These are phyloP conservation scores for Bradysia coprophila DNA, from an alignment of 1,140 invertebrate species.

Conservation along the genomic window DNA sequence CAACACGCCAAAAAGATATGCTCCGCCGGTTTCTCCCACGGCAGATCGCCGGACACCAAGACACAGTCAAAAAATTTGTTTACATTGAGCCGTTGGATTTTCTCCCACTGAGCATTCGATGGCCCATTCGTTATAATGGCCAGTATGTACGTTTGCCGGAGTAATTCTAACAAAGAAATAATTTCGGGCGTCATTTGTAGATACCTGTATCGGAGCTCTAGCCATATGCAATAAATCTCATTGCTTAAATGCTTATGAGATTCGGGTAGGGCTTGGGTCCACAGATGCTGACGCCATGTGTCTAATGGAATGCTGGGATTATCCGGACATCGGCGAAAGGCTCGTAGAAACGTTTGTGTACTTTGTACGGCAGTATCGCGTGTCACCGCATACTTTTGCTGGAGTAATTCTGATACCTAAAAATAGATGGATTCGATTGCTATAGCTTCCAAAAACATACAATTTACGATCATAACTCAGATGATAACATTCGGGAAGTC, in stretches of 20 bases:
- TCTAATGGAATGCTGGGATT: conserved; percentile 47
- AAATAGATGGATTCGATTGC: conserved; percentile 13
- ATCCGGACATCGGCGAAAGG: conserved; percentile 60
- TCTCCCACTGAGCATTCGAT: conserved; percentile 71
- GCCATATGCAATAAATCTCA: conserved; percentile 53
- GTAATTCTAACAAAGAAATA: conserved; percentile 37
- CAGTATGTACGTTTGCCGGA: conserved; percentile 40
- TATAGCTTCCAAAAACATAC: conserved; percentile 1
- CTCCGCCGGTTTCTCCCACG: conserved; percentile 64
- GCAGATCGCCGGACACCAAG: conserved; percentile 60
- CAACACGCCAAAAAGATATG: conserved; percentile 62
- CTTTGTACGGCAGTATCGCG: conserved; percentile 36
- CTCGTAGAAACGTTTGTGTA: conserved; percentile 44
- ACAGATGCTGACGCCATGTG: conserved; percentile 52
- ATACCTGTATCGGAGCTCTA: conserved; percentile 52
- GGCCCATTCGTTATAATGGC: conserved; percentile 70
- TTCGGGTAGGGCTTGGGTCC: conserved; percentile 54
- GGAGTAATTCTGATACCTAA: conserved; percentile 49
- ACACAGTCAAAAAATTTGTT: conserved; percentile 57
- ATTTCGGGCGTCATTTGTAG: conserved; percentile 43
- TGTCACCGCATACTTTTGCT: conserved; percentile 41
- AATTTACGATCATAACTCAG: neutral
- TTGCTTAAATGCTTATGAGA: conserved; percentile 47
- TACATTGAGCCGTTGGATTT: conserved; percentile 45
- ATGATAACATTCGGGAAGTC: too few species aligned